These are phyloP conservation scores for Nematostella vectensis DNA, from an alignment of 92 coral and sea anemone genomes.

Conservation along the genomic window DNA sequence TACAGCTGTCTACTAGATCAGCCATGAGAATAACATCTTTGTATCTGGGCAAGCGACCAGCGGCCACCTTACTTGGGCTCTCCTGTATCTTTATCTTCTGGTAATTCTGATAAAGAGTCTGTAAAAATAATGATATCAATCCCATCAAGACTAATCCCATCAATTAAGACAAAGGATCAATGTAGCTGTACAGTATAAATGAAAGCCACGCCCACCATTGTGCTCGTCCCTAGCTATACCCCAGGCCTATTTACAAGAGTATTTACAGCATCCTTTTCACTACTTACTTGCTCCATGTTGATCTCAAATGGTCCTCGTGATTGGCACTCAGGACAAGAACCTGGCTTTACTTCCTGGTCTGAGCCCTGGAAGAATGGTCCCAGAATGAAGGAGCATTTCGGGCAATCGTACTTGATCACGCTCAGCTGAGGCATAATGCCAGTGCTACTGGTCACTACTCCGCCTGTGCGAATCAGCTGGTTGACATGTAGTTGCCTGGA, in stretches of 20 bases:
- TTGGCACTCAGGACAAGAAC: constrained; percentile 96
- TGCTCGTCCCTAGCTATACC: too few relatives aligned
- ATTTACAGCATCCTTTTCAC: too few relatives aligned
- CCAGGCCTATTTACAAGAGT: too few relatives aligned
- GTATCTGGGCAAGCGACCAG: constrained; percentile 92
- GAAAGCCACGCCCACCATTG: too few relatives aligned
- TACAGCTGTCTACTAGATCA: constrained; percentile 95
- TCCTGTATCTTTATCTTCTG: constrained; percentile 97
- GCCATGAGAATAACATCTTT: constrained; percentile 89
- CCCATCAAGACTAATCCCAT: too few relatives aligned
- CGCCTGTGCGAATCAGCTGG: constrained; percentile 91
- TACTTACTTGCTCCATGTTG: constrained; percentile 82
- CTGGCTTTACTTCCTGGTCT: constrained; percentile 93
- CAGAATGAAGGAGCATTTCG: constrained; percentile 81
- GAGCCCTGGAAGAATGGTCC: constrained; percentile 92
- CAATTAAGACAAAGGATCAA: too few relatives aligned
- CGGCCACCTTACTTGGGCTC: constrained; percentile 96
- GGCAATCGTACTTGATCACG: constrained; percentile 94
- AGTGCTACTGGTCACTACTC: constrained; percentile 95
- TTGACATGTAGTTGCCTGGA: constrained; percentile 92
- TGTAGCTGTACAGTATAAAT: too few relatives aligned
- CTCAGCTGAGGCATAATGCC: constrained; percentile 97
- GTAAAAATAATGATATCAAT: background rate
- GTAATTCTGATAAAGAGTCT: constrained; percentile 93
- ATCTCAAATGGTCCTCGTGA: constrained; percentile 99